These are phyloP conservation scores for Psittacula echo DNA, from an alignment of 2,797 vertebrate species.

Conservation along the genomic window DNA sequence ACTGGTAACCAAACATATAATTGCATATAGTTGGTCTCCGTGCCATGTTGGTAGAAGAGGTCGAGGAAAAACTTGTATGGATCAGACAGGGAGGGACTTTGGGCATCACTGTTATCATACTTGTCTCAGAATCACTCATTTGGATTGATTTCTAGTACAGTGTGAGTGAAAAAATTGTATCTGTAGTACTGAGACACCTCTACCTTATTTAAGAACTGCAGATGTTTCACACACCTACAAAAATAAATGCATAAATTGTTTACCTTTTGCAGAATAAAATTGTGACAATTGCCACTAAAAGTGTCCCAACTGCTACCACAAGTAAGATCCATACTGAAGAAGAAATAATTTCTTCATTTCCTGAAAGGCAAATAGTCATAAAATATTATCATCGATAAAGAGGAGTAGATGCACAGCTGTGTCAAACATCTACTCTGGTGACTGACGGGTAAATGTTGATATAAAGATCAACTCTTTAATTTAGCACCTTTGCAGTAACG, in stretches of 20 bases:
- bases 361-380: background rate
- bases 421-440: background rate
- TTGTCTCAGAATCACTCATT: background rate
- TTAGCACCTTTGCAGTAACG: background rate
- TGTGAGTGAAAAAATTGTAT: background rate
- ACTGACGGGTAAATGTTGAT: background rate
- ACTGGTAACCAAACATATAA: background rate
- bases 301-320: background rate
- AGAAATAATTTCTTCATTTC: slow-evolving; percentile 23
- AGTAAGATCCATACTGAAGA: slow-evolving; percentile 10
- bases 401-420: background rate
- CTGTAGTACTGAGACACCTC: background rate
- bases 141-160: background rate
- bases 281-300: background rate
- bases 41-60: background rate
- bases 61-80: background rate
- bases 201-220: background rate
- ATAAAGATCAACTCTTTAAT: background rate
- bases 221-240: background rate
- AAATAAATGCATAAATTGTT: background rate
- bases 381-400: background rate
- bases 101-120: background rate
- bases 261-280: slow-evolving; percentile 35
- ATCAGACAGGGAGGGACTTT: background rate
- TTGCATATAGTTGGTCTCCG: background rate